Evolutionary conservation across 2,113 vertebrate genomes (phyloP).

Genomic region (Coturnix japonica): DNA sequence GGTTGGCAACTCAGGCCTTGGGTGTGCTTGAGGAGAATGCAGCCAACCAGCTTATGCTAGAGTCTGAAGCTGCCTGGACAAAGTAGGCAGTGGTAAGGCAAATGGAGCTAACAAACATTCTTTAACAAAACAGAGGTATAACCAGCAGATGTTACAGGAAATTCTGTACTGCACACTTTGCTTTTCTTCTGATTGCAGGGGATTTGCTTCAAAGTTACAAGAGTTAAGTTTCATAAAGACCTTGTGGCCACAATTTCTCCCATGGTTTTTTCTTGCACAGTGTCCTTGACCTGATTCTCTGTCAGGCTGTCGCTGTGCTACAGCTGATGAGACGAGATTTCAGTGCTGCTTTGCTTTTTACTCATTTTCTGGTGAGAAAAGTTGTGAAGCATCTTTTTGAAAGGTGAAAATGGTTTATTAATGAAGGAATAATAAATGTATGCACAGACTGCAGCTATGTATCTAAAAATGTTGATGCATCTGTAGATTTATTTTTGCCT

Average conservation of each 20-base stretch:
- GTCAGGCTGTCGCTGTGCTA: neutral
- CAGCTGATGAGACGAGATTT: neutral
- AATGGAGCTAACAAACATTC: neutral
- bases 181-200: neutral
- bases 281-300: neutral
- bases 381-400: neutral
- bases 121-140: neutral
- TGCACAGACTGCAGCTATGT: neutral
- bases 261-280: neutral
- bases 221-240: neutral
- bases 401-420: neutral
- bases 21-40: neutral
- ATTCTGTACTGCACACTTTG: neutral
- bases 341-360: neutral
- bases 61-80: neutral
- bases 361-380: neutral
- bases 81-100: neutral
- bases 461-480: neutral
- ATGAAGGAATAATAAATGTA: neutral
- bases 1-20: neutral
- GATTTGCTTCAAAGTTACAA: neutral
- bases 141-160: neutral
- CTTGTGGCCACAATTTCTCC: neutral
- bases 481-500: conserved; percentile 11
- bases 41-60: neutral